Evolutionary conservation across 2,888 invertebrate genomes (phyloP).

Genomic region (Drosophila colorata): DNA sequence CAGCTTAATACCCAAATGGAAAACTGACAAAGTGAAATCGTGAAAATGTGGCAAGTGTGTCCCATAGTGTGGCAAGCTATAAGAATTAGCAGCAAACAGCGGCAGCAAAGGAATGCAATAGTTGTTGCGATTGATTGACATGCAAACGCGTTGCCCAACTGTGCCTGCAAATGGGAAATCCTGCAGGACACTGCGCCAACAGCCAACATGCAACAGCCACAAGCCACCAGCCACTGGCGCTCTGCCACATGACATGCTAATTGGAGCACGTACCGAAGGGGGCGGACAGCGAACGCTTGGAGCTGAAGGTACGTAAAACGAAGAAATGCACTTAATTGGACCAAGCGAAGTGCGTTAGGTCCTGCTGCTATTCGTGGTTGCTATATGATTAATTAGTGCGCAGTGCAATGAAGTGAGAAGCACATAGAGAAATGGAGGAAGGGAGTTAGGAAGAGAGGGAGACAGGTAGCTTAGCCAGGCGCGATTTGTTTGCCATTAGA

Average conservation of each 20-base stretch:
- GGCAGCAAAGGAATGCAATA: too few relatives aligned
- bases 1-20: conserved; percentile 62
- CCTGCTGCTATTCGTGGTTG: conserved; percentile 31
- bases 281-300: not conserved
- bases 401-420: conserved; percentile 7
- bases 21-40: conserved; percentile 44
- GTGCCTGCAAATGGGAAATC: conserved; percentile 36
- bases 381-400: conserved; percentile 72
- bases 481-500: conserved; percentile 11
- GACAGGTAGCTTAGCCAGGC: not conserved
- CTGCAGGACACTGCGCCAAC: conserved; percentile 34
- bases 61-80: conserved; percentile 62
- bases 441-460: not conserved
- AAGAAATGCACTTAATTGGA: conserved; percentile 77
- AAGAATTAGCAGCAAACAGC: conserved; percentile 58
- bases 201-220: not conserved
- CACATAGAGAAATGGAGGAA: not conserved
- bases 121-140: conserved; percentile 75
- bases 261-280: conserved; percentile 66
- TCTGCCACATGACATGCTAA: conserved; percentile 58
- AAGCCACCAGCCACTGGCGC: conserved; percentile 8
- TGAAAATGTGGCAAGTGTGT: conserved; percentile 41
- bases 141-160: conserved; percentile 64
- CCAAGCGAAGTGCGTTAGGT: conserved; percentile 43
- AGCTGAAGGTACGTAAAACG: conserved; percentile 28